Evolutionary conservation across 2,888 invertebrate genomes (phyloP), one percentile per base, ranked within the genome.

Genomic region (Megalurothrips usitatus): DNA sequence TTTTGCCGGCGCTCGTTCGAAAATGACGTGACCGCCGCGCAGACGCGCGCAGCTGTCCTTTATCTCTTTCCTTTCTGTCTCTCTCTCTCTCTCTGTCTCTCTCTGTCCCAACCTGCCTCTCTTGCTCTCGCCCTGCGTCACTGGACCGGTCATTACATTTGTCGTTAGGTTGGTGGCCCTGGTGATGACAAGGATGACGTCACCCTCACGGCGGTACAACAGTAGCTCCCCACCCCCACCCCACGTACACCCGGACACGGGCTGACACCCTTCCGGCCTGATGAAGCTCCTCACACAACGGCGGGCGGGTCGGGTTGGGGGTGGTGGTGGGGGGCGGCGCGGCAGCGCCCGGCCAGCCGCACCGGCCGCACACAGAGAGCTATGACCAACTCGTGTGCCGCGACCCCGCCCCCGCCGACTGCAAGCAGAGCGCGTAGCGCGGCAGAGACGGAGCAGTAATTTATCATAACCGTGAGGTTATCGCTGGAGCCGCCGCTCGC

Each of bases 181-280:
- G n/a, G 28, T 17, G 49, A 80, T 10, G 58, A 58, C n/a, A 58
- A 58, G 3, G 34, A 43, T 78, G 81, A 49, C 52, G 34, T 19
- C 78, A 79, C 78, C 49, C 78, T 78, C 14, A 81, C 11, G 78
- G 78, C n/a, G 81, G 78, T 58, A 58, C 58, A 58, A 17, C 58
- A 28, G 58, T 26, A 28, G 58, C 80, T 19, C 75, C 80, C 58
- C 68, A 17, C 58, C 43, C 49, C 48, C n/a, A n/a, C 79, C 17
- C 10, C 79, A 48, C 23, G 34, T n/a, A 52, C 48, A 79, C 12
- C 23, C 78, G 34, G 17, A 17, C 48, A 14, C 79, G 19, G 17
- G 48, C 48, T 23, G 80, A 58, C 58, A 58, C 58, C 58, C 58
- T 58, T 58, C 58, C 58, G 58, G 58, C 19, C 17, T 58, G 17